Evolutionary conservation across 1,140 invertebrate species (phyloP).

Genomic region (Pseudomyrmex flavicornis): DNA sequence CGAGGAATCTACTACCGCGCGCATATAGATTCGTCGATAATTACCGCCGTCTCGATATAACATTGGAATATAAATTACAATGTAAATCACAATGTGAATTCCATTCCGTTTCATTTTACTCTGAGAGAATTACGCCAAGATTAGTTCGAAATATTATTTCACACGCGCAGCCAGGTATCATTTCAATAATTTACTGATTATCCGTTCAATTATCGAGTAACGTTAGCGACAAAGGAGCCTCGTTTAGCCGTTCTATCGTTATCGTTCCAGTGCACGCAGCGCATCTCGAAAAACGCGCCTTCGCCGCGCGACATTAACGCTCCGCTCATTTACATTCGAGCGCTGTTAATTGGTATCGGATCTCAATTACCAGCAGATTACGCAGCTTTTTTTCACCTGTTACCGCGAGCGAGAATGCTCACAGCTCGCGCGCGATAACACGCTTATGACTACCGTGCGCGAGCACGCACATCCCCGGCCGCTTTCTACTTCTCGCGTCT

Average conservation of each 20-base stretch:
- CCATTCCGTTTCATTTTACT: neutral
- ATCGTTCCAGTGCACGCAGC: constrained; percentile 12
- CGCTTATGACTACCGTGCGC: constrained; percentile 62
- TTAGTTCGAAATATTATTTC: constrained; percentile 42
- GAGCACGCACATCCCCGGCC: neutral
- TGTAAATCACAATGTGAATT: constrained; percentile 31
- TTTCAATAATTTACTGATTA: constrained; percentile 44
- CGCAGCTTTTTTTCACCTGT: constrained; percentile 69
- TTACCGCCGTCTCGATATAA: constrained; percentile 26
- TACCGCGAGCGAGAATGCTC: constrained; percentile 50
- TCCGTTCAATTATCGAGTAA: constrained; percentile 48
- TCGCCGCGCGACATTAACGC: constrained; percentile 58
- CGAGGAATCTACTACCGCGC: neutral
- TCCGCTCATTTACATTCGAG: constrained; percentile 63
- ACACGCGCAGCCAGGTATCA: neutral
- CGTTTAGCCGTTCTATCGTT: constrained; percentile 13
- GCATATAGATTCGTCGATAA: constrained; percentile 36
- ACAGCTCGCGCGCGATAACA: constrained; percentile 64
- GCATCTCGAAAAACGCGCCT: constrained; percentile 35
- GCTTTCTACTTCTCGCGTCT: neutral
- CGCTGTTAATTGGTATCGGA: constrained; percentile 78
- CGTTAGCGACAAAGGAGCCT: constrained; percentile 35
- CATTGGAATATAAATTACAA: constrained; percentile 12
- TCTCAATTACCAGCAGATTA: constrained; percentile 78
- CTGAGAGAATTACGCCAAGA: constrained; percentile 10